Conservation (phyloP, 2,888 invertebrate genomes). For the Cephus nigrinus region DNA sequence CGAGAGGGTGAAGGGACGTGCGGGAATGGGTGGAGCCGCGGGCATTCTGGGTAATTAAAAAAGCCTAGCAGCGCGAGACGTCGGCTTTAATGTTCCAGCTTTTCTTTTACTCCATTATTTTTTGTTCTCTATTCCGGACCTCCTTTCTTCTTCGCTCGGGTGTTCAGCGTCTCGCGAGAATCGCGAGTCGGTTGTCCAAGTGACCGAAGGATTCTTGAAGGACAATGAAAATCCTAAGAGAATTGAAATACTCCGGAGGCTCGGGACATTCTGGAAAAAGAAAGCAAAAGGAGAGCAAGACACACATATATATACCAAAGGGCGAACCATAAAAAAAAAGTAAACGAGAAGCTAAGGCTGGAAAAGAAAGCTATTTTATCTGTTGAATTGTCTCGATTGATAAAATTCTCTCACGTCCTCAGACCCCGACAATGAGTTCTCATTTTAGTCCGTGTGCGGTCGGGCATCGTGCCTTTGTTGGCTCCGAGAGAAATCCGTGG, state of each 20-base stretch:
- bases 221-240: too few species aligned
- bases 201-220: too few species aligned
- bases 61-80: constrained; percentile 42
- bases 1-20: constrained; percentile 5
- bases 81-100: constrained; percentile 34
- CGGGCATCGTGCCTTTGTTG: too few species aligned
- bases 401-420: constrained; percentile 5
- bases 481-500: too few species aligned
- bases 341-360: too few species aligned
- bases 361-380: too few species aligned
- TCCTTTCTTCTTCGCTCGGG: too few species aligned
- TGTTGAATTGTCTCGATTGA: constrained; percentile 7
- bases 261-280: constrained; percentile 13
- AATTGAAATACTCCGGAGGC: too few species aligned
- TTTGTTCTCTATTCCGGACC: constrained; percentile 4
- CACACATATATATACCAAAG: constrained; percentile 5
- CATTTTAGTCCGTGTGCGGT: constrained; percentile 9
- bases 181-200: too few species aligned
- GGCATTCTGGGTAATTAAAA: constrained; percentile 48
- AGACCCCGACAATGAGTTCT: constrained; percentile 19
- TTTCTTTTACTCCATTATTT: constrained; percentile 18
- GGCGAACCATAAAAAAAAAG: background rate
- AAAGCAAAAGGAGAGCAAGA: constrained; percentile 23
- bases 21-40: constrained; percentile 10
- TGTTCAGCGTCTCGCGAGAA: too few species aligned